A percentile compares a stretch with the other conserved stretches of the same genome.
These are phyloP conservation scores for Chaunax sp. DNA, from an alignment of 2,797 vertebrate species.

Conservation along the genomic window DNA sequence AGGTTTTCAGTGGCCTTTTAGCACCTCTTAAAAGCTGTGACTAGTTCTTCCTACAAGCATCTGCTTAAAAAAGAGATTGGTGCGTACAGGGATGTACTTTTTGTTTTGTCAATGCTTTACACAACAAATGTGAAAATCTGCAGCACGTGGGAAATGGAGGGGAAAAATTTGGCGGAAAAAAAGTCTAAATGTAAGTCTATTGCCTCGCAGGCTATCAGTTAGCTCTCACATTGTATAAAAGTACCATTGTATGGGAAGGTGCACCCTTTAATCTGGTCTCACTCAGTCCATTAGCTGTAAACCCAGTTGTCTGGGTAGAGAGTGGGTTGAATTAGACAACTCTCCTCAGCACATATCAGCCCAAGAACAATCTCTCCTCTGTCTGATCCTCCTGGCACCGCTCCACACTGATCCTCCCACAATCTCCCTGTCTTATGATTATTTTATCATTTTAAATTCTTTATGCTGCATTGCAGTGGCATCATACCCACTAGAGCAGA, in stretches of 20 bases:
- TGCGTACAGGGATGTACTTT: slow-evolving; percentile 17
- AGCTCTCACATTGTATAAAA: slow-evolving; percentile 19
- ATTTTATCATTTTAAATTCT: slow-evolving; percentile 83
- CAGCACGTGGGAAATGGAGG: slow-evolving; percentile 41
- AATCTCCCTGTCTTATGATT: slow-evolving; percentile 74
- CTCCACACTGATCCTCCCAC: slow-evolving; percentile 70
- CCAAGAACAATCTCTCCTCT: slow-evolving; percentile 68
- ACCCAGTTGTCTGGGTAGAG: slow-evolving; percentile 63
- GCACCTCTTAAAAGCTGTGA: slow-evolving; percentile 54
- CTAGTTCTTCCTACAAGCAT: slow-evolving; percentile 71
- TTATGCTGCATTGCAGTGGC: slow-evolving; percentile 77
- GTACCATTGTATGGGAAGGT: slow-evolving; percentile 44
- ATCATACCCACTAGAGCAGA: slow-evolving; percentile 70
- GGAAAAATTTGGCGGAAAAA: slow-evolving; percentile 15
- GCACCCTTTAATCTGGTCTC: slow-evolving; percentile 28
- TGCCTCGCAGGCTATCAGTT: slow-evolving; percentile 50
- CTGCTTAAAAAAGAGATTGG: slow-evolving; percentile 50
- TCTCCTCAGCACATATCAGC: slow-evolving; percentile 57
- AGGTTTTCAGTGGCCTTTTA: slow-evolving; percentile 36
- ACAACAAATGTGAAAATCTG: slow-evolving; percentile 48
- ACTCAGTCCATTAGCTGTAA: slow-evolving; percentile 49
- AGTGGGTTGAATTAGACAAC: slow-evolving; percentile 54
- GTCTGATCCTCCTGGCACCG: slow-evolving; percentile 72
- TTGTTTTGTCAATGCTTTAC: slow-evolving; percentile 43
- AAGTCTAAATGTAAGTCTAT: slow-evolving; percentile 24